Evolutionary conservation across 1,140 invertebrate species (phyloP), one percentile per base, ranked within the genome.

Genomic region (Acromyrmex heyeri): DNA sequence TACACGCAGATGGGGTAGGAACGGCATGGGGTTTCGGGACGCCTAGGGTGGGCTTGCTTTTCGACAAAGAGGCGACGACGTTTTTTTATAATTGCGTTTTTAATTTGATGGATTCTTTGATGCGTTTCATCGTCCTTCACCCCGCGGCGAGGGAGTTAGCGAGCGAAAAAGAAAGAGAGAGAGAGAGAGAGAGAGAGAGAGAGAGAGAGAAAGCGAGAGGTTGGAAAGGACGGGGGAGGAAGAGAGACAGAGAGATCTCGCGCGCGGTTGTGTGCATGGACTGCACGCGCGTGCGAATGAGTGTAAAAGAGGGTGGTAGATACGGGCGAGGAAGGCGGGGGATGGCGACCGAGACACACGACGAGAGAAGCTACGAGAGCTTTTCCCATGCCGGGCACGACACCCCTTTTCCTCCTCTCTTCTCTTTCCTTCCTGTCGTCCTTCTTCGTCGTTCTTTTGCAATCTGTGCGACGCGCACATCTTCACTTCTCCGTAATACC

Each of bases 21-120:
- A 69, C 76, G 61, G 59, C 69, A 34, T 24, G 59, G 75, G 21
- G 69, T 44, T 55, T 44, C 7, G 48, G 38, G 73, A 50, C 55
- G 89, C 86, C 76, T 67, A 78, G 88, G 86, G 87, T 82, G 69
- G 70, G 69, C 86, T 92, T 90, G 91, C 90, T 92, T 93, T 92
- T 93, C 90, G 93, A 93, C 93, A 93, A 93, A 94, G 92, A 87
- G 89, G 87, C 82, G 87, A 88, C 89, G 91, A 92, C 90, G 91
- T 93, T 92, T 94, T 93, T 94, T 94, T 94, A 93, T 94, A 94
- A 94, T 94, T 95, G 93, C 94, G 92, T 94, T 95, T 95, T 95
- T 95, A 94, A 94, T 95, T 94, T 94, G 93, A 93, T 93, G 93
- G 92, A 94, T 92, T 92, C 93, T 94, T 94, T 94, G 92, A 94